Conservation (phyloP, 2,888 invertebrate species). For the Mythimna albipuncta region DNA sequence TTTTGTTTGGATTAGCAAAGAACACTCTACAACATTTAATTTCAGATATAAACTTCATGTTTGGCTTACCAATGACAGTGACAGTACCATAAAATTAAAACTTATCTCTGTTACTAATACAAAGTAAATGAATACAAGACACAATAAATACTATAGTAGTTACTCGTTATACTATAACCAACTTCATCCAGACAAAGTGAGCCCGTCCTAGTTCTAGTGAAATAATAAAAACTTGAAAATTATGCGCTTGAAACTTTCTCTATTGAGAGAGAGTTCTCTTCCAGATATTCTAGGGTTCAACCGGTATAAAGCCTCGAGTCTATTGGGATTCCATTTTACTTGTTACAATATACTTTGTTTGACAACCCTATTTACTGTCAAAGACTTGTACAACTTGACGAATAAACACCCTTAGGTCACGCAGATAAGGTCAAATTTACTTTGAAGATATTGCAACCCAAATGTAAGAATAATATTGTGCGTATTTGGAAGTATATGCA, state of each 20-base stretch:
- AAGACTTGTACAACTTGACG: background rate
- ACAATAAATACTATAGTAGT: conserved; percentile 49
- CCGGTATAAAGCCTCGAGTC: conserved; percentile 57
- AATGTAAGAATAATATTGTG: conserved; percentile 28
- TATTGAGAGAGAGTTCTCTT: conserved; percentile 63
- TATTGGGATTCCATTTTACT: conserved; percentile 57
- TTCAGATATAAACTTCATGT: too few relatives aligned
- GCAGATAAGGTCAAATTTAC: background rate
- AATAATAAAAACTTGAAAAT: conserved; percentile 70
- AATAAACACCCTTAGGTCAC: background rate
- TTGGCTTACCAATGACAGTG: too few relatives aligned
- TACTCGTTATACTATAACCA: conserved; percentile 46
- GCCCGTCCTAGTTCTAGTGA: conserved; percentile 48
- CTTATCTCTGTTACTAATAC: background rate
- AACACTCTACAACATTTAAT: too few relatives aligned
- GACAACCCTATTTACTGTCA: conserved; percentile 28
- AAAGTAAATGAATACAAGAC: conserved; percentile 8
- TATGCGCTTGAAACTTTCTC: conserved; percentile 70
- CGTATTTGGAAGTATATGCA: conserved; percentile 12
- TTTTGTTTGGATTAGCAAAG: too few relatives aligned
- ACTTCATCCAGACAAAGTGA: conserved; percentile 57
- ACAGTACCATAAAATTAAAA: too few relatives aligned
- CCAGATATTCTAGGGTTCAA: conserved; percentile 59
- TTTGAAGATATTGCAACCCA: background rate
- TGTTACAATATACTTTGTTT: conserved; percentile 34